These are phyloP conservation scores for Eurypyga helias DNA, from an alignment of 2,113 vertebrate species.

Conservation along the genomic window DNA sequence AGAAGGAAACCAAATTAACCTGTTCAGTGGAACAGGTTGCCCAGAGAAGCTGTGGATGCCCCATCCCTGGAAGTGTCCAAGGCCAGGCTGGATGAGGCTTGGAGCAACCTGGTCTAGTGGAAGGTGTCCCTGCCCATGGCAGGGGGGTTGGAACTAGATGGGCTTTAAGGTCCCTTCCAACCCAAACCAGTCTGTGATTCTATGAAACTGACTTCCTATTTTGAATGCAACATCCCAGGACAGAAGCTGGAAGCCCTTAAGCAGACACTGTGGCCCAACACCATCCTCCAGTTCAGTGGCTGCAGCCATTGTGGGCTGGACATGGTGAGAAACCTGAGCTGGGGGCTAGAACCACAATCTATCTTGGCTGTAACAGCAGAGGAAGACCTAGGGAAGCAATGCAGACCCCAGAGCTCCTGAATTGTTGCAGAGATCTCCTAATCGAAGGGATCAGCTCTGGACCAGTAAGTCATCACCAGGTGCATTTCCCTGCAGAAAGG, in stretches of 20 bases:
- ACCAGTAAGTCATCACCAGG: rapidly evolving
- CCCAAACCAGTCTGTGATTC: too few relatives aligned
- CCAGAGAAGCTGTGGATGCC: too few relatives aligned
- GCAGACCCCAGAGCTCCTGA: not conserved
- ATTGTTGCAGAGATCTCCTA: not conserved
- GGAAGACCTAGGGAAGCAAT: not conserved
- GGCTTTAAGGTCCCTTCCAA: too few relatives aligned
- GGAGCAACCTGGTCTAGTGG: too few relatives aligned
- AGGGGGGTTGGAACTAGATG: too few relatives aligned
- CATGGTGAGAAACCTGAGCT: not conserved
- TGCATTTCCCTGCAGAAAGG: not conserved
- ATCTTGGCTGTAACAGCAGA: not conserved
- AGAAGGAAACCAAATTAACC: not conserved
- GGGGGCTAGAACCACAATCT: not conserved
- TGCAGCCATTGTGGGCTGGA: not conserved
- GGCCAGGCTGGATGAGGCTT: too few relatives aligned
- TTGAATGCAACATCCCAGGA: not conserved
- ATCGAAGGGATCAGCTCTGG: not conserved
- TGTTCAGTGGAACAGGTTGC: too few relatives aligned
- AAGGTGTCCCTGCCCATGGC: too few relatives aligned
- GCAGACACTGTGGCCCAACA: not conserved
- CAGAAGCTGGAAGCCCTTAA: not conserved
- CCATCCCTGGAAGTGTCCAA: too few relatives aligned
- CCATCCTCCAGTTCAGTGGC: not conserved
- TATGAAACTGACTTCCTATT: not conserved